phyloP scores from a whole-genome alignment of 2,797 vertebrate genomes.

The Hyperoplus immaculatus region DNA sequence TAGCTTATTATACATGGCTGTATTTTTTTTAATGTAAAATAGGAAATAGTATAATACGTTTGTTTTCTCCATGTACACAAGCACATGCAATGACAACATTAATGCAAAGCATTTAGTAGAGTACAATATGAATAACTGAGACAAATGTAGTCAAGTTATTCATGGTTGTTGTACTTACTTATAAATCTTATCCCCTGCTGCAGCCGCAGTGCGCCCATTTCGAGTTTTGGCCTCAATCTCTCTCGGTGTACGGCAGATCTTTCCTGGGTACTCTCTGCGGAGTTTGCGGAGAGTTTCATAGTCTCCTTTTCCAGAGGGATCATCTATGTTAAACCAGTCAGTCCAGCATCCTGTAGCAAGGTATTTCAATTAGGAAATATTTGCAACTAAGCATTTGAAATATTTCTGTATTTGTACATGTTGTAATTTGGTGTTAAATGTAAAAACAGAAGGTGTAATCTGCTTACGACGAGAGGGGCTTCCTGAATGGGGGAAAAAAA shows the following conservation, averaged over 20 bases:
- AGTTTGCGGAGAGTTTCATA: constrained; percentile 38
- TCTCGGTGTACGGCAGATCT: constrained; percentile 47
- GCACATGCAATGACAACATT: background rate
- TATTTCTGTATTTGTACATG: background rate
- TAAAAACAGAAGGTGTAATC: background rate
- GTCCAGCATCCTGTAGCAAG: constrained; percentile 65
- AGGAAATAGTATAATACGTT: background rate
- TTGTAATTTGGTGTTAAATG: background rate
- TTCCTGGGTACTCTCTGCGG: constrained; percentile 24
- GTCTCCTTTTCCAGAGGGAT: constrained; percentile 60
- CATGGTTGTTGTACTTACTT: constrained; percentile 32
- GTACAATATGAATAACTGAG: background rate
- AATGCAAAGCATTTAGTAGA: background rate
- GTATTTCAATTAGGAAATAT: background rate
- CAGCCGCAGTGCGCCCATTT: constrained; percentile 20
- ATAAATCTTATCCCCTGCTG: constrained; percentile 44
- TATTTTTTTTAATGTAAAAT: too few species aligned
- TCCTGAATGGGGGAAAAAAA: background rate
- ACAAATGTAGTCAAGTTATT: background rate
- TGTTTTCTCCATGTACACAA: background rate
- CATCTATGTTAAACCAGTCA: constrained; percentile 66
- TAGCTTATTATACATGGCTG: too few species aligned
- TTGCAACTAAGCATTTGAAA: background rate
- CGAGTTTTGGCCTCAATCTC: constrained; percentile 53
- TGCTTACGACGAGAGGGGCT: background rate